Conservation (phyloP, 92 coral and sea anemone species). For the Muricea muricata region DNA sequence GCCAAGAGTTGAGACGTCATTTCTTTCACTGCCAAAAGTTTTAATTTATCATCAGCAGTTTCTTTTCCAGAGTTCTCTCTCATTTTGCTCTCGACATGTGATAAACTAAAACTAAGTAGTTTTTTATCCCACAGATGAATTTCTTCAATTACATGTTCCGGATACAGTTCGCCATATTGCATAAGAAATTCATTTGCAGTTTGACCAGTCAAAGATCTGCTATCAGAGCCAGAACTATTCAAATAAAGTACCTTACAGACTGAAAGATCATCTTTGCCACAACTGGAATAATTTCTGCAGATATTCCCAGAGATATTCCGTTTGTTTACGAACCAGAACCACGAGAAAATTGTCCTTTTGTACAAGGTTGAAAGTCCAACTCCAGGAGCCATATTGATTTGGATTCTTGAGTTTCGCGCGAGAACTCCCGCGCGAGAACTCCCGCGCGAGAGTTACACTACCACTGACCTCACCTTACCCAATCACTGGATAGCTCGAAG, state of each 20-base stretch:
- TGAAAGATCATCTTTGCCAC: neutral
- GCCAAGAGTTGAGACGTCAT: constrained; percentile 86
- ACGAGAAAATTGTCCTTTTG: neutral
- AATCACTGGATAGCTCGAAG: neutral
- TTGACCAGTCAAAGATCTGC: constrained; percentile 86
- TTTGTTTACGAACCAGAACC: neutral
- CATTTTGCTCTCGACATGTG: constrained; percentile 98
- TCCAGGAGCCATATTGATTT: constrained; percentile 27
- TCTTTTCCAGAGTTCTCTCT: constrained; percentile 82
- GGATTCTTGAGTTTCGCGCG: neutral
- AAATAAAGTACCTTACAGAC: constrained; percentile 74
- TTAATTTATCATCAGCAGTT: constrained; percentile 70
- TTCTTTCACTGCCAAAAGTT: constrained; percentile 76
- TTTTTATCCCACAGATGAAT: constrained; percentile 92
- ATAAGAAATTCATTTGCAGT: constrained; percentile 78
- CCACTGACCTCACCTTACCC: neutral
- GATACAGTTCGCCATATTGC: constrained; percentile 69
- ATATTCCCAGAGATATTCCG: neutral
- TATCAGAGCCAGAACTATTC: constrained; percentile 92
- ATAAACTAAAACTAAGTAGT: constrained; percentile 79
- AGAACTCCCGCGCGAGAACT: neutral
- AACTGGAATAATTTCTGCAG: constrained; percentile 2
- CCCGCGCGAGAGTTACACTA: neutral
- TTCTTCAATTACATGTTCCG: constrained; percentile 72
- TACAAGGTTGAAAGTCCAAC: neutral